These are phyloP conservation scores for Folsomia candida DNA, from an alignment of 2,888 invertebrate species.

Conservation along the genomic window DNA sequence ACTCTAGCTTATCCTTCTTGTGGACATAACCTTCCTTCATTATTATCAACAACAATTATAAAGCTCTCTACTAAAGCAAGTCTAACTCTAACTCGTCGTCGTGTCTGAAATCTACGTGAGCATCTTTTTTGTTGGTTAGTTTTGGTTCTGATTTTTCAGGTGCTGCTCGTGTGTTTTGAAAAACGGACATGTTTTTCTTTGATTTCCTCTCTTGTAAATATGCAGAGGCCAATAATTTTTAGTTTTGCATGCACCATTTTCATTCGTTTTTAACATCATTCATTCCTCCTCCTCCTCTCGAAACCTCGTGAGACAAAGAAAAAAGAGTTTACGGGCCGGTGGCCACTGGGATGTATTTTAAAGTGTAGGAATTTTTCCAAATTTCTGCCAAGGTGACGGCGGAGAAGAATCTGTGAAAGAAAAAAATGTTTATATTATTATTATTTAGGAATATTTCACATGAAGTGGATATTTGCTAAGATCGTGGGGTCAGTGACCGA, in stretches of 20 bases:
- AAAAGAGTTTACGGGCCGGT: slow-evolving; percentile 47
- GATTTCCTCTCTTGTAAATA: not conserved
- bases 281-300: not conserved
- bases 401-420: slow-evolving; percentile 94
- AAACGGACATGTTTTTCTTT: not conserved
- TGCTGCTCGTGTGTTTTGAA: not conserved
- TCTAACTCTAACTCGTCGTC: slow-evolving; percentile 25
- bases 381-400: slow-evolving; percentile 92
- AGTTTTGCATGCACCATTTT: slow-evolving; percentile 27
- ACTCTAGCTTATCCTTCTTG: not conserved
- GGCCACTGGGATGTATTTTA: slow-evolving; percentile 51
- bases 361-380: slow-evolving; percentile 88
- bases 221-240: slow-evolving; percentile 7
- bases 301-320: not conserved
- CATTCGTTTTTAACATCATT: no score
- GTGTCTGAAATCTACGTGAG: slow-evolving; percentile 25
- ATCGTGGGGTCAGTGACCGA: not conserved
- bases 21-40: slow-evolving; percentile 5
- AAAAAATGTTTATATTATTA: not conserved
- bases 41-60: slow-evolving; percentile 43
- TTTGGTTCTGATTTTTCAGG: slow-evolving; percentile 5
- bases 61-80: slow-evolving; percentile 43
- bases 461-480: not conserved
- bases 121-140: slow-evolving; percentile 24
- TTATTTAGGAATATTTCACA: not conserved